Evolutionary conservation across 2,797 vertebrate species (phyloP), one percentile per base, ranked within the genome.

Genomic region (Premnoplex brunnescens): DNA sequence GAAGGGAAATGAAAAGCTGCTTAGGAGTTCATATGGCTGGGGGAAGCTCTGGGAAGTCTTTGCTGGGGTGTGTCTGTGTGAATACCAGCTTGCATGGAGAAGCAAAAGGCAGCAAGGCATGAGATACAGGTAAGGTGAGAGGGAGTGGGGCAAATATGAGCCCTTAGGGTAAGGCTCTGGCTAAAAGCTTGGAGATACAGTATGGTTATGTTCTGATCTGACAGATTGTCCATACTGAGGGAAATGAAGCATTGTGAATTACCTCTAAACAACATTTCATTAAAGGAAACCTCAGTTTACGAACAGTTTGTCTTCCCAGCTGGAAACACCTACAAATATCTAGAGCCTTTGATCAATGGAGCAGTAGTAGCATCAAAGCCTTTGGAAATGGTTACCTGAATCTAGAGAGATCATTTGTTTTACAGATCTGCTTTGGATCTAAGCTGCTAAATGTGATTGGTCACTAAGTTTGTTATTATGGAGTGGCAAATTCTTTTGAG

Each of bases 1-100:
- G 55, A 86, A 91, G 51, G 51, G 48, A 90, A 90, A 81, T 59
- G 19, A 86, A 93, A 95, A 95, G 90, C 83, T 92, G 30, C 77
- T 94, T 79, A 84, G 43, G 73, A 75, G 71, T 78, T 91, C 22
- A 55, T 64, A 71, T 44, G 49, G 8, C 46, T 11, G 5, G 12
- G 13, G 48, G 16, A 46, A 26, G 37, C n/a, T 75, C 39, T 88
- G 63, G 30, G 43, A 28, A 81, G 39, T 28, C 14, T 86, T 75
- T 88, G 6, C 39, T 76, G 55, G 66, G 62, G 43, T 91, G 60
- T 68, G 72, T 64, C 68, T 54, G 51, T 64, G 43, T 32, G 22
- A 89, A 51, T 41, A 72, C n/a, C n/a, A 88, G 26, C 14, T 84
- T 66, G 18, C 43, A n/a, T 18, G 23, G 69, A 48, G 55, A 81